Evolutionary conservation across 1,140 invertebrate species (phyloP).

Genomic region (Elysia chlorotica): DNA sequence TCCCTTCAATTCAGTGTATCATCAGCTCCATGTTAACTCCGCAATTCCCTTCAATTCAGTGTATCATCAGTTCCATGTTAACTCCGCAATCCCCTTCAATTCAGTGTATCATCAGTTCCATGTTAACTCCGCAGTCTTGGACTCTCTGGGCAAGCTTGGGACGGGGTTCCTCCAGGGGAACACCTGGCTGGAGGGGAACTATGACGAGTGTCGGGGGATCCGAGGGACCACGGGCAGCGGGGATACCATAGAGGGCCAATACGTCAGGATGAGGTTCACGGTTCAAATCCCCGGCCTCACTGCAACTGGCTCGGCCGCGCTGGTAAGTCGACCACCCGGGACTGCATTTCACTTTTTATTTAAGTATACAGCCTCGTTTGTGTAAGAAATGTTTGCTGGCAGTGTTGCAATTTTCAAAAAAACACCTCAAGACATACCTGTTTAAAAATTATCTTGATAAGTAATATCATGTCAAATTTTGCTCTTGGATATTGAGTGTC

Average conservation of each 20-base stretch:
- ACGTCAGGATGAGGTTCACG: neutral
- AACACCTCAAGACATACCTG: too few species aligned
- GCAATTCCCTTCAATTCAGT: too few species aligned
- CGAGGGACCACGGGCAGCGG: neutral
- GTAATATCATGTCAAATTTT: too few species aligned
- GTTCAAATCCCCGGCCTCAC: neutral
- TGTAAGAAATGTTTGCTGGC: too few species aligned
- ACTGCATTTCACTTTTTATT: too few species aligned
- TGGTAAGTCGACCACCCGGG: too few species aligned
- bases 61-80: neutral
- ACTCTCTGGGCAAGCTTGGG: neutral
- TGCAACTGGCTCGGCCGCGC: too few species aligned
- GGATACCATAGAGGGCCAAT: neutral
- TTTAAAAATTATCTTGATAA: too few species aligned
- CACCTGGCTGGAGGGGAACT: neutral
- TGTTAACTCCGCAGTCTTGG: neutral
- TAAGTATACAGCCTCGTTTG: too few species aligned
- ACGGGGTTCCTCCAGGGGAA: neutral
- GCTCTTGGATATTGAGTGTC: too few species aligned
- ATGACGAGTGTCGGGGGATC: neutral
- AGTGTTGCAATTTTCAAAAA: too few species aligned
- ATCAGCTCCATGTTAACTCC: neutral
- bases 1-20: neutral
- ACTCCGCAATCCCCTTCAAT: neutral
- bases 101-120: neutral